Percentiles rank a stretch among this genome's conserved stretches.
These are phyloP conservation scores for Semotilus atromaculatus DNA, from an alignment of 2,797 vertebrate genomes.

Conservation along the genomic window DNA sequence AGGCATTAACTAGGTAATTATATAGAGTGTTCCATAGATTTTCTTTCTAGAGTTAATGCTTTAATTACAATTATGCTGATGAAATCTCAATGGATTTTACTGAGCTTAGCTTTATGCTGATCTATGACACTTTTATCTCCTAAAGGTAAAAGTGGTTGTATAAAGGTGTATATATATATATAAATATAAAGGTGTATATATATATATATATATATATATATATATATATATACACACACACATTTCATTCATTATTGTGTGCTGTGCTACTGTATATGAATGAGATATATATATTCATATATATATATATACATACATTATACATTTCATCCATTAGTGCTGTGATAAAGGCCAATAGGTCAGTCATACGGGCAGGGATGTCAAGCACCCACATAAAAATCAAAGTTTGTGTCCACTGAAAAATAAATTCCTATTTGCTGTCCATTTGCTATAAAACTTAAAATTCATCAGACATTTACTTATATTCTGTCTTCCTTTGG, in stretches of 20 bases:
- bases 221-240: no score
- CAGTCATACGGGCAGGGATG: background rate
- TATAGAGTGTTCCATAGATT: slow-evolving; percentile 28
- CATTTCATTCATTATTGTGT: no score
- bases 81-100: background rate
- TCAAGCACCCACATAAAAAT: background rate
- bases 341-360: slow-evolving; percentile 3
- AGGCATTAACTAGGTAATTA: slow-evolving; percentile 50
- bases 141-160: background rate
- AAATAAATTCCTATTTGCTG: background rate
- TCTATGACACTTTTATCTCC: background rate
- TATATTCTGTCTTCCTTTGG: slow-evolving; percentile 21
- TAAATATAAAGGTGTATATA: no score
- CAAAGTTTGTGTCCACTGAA: background rate
- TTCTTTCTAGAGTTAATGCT: slow-evolving; percentile 23
- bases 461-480: background rate
- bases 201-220: no score
- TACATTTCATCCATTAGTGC: background rate
- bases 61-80: slow-evolving; percentile 21
- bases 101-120: background rate
- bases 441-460: background rate
- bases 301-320: no score
- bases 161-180: no score
- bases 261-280: no score
- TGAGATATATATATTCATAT: no score